phyloP scores from a whole-genome alignment of 1,140 invertebrate genomes.

The Lerema accius region DNA sequence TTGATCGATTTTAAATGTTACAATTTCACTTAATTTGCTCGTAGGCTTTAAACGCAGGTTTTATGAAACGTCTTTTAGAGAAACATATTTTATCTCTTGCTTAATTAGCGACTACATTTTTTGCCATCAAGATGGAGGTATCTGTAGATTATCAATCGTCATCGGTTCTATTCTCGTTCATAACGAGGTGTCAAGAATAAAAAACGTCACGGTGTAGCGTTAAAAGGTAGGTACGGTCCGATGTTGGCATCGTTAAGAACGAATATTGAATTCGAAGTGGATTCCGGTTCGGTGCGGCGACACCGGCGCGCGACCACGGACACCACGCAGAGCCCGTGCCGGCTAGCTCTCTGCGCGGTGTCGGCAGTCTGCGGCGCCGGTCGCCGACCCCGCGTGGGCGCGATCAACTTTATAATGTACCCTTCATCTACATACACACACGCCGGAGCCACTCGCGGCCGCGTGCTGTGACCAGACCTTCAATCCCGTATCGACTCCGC shows the following conservation, averaged over 20 bases:
- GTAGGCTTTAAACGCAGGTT: too few relatives aligned
- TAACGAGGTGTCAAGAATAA: constrained; percentile 23
- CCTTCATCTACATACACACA: constrained; percentile 29
- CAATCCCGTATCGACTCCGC: background rate
- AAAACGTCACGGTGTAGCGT: constrained; percentile 4
- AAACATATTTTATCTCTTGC: too few relatives aligned
- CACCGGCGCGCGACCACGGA: too few relatives aligned
- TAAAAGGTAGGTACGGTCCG: constrained; percentile 11
- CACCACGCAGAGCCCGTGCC: too few relatives aligned
- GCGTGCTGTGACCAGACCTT: constrained; percentile 1
- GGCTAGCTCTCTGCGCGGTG: too few relatives aligned
- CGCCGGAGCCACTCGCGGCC: constrained; percentile 11
- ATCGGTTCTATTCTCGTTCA: background rate
- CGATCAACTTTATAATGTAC: constrained; percentile 29
- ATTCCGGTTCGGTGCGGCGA: constrained; percentile 16
- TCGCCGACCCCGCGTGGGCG: too few relatives aligned
- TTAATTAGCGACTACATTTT: too few relatives aligned
- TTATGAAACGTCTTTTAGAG: too few relatives aligned
- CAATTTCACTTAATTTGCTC: too few relatives aligned
- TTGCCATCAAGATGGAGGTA: background rate
- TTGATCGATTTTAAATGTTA: too few relatives aligned
- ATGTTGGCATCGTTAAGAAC: constrained; percentile 26
- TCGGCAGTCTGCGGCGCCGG: background rate
- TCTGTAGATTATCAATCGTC: constrained; percentile 5
- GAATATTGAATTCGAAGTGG: constrained; percentile 31